phyloP scores from a whole-genome alignment of 1,140 invertebrate genomes.

The Ceratosolen fusciceps region DNA sequence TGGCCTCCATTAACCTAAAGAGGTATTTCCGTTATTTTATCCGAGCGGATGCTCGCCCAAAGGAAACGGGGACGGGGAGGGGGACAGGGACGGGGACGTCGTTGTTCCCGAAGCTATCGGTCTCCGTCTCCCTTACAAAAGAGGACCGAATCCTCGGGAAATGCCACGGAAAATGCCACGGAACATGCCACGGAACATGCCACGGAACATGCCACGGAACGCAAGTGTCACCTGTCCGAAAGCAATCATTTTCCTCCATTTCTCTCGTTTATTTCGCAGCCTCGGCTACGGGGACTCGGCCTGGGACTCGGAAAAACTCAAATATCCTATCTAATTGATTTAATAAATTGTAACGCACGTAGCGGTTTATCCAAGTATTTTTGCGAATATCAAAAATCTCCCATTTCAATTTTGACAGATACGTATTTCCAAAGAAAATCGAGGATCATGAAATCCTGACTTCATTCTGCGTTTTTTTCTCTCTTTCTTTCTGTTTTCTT shows the following conservation, averaged over 20 bases:
- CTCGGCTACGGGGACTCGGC: background rate
- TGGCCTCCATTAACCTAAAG: background rate
- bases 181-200: too few relatives aligned
- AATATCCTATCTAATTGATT: background rate
- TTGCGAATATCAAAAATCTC: too few relatives aligned
- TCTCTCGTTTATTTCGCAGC: background rate
- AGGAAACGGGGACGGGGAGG: background rate
- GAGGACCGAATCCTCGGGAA: too few relatives aligned
- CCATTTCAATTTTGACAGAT: constrained; percentile 4
- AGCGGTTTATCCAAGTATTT: background rate
- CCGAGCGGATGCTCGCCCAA: background rate
- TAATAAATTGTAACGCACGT: background rate
- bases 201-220: too few relatives aligned
- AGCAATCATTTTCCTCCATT: background rate
- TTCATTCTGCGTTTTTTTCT: constrained; percentile 11
- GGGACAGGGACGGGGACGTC: background rate
- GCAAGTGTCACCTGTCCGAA: too few relatives aligned
- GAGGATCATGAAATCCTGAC: constrained; percentile 7
- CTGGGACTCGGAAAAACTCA: background rate
- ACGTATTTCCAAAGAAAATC: background rate
- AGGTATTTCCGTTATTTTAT: background rate
- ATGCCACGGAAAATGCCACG: too few relatives aligned
- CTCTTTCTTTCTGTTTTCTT: too few relatives aligned
- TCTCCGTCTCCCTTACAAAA: too few relatives aligned
- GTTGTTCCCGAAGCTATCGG: too few relatives aligned